Conservation (phyloP, 1,140 invertebrate genomes). For the Chionoecetes opilio region DNA sequence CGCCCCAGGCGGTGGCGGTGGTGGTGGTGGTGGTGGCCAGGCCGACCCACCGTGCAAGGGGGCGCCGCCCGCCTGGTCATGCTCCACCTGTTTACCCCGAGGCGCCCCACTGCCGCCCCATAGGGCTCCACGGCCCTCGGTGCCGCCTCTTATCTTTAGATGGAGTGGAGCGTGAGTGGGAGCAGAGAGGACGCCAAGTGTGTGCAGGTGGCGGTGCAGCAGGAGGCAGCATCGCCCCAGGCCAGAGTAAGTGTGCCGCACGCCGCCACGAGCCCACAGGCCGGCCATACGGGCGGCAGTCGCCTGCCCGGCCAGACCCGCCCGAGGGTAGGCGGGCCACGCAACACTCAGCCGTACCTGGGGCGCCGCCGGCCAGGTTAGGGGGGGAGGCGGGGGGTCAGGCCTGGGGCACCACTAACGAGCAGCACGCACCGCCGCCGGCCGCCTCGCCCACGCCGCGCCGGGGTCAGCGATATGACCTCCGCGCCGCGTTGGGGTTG, state of each 20-base stretch:
- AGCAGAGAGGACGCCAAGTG: not conserved
- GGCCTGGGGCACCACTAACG: slow-evolving; percentile 67
- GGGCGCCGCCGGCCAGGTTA: slow-evolving; percentile 44
- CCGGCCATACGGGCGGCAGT: slow-evolving; percentile 59
- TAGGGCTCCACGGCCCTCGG: not conserved
- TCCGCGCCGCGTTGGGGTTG: slow-evolving; percentile 56
- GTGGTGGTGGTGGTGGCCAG: slow-evolving; percentile 50
- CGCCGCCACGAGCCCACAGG: slow-evolving; percentile 53
- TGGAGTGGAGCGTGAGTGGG: not conserved
- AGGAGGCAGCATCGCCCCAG: slow-evolving; percentile 45
- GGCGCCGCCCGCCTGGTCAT: slow-evolving; percentile 61
- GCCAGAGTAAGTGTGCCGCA: slow-evolving; percentile 57
- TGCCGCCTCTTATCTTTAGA: not conserved
- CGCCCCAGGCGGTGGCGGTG: slow-evolving; percentile 54
- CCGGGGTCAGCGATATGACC: slow-evolving; percentile 63
- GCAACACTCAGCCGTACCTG: slow-evolving; percentile 65
- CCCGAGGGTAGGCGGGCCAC: slow-evolving; percentile 62
- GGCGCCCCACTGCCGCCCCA: slow-evolving; percentile 38
- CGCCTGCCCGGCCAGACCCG: slow-evolving; percentile 65
- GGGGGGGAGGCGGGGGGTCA: slow-evolving; percentile 1
- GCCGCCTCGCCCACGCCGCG: slow-evolving; percentile 39
- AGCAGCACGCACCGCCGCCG: slow-evolving; percentile 67
- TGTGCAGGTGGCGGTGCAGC: slow-evolving; percentile 16
- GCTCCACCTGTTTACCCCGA: slow-evolving; percentile 60
- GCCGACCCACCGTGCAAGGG: slow-evolving; percentile 64